Conservation (phyloP, 2,888 invertebrate genomes). For the Callosobruchus maculatus region DNA sequence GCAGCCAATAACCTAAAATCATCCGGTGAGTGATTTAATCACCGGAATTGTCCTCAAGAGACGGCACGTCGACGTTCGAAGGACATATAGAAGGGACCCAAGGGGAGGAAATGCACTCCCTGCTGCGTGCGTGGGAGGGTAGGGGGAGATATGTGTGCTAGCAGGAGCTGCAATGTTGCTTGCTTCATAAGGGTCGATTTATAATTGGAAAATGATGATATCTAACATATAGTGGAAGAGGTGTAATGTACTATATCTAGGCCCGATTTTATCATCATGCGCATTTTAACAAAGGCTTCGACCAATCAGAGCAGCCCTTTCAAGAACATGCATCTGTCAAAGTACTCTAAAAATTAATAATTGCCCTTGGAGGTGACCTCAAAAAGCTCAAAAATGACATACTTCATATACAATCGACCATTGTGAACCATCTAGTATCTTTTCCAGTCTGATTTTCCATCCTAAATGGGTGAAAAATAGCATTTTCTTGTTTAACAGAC, state of each 20-base stretch:
- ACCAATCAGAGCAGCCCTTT: too few relatives aligned
- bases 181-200: neutral
- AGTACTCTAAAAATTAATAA: too few relatives aligned
- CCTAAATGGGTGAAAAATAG: too few relatives aligned
- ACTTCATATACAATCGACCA: too few relatives aligned
- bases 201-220: neutral
- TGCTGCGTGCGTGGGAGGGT: neutral
- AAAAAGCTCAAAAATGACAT: too few relatives aligned
- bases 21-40: slow-evolving; percentile 29
- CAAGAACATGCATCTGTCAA: too few relatives aligned
- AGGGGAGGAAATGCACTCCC: neutral
- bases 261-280: too few relatives aligned
- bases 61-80: slow-evolving; percentile 8
- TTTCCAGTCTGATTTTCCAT: too few relatives aligned
- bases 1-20: slow-evolving; percentile 14
- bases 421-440: too few relatives aligned
- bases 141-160: neutral
- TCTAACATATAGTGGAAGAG: neutral
- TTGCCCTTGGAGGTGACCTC: too few relatives aligned
- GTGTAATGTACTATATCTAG: neutral
- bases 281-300: too few relatives aligned
- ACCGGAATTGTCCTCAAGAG: slow-evolving; percentile 29
- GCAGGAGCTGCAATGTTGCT: neutral
- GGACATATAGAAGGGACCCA: slow-evolving; percentile 19
- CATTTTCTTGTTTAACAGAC: too few relatives aligned